Base-by-base conservation (phyloP, 1,140 invertebrate species). In the Asobara japonica region DNA sequence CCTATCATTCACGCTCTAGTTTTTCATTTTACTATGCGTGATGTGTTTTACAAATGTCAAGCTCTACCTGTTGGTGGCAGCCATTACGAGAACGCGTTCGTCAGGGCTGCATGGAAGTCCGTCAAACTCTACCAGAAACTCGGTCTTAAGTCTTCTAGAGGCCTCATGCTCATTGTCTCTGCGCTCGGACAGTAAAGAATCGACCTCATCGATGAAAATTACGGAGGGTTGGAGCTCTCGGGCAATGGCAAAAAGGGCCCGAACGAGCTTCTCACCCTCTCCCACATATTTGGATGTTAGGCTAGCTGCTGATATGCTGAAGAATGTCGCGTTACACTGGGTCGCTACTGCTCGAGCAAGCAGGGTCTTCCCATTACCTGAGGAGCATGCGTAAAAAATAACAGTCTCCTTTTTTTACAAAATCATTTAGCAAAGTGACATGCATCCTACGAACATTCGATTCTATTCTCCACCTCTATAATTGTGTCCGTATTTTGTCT, bases 281-380 rank as follows among this genome's bases (percentile, higher is more conserved):
- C 98, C 98, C 2, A 99, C 96, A 88, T 97, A 96, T 78, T 99
- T 99, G 64, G 97, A 98, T n/a, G 97, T 99, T n/a, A 99, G 87
- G 71, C 95, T 97, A 8, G 97, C 97, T 10, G 97, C 97, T 76
- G 96, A 97, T 80, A 99, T 98, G 60, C 95, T 97, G 84, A 99
- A 99, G 87, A 99, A 99, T 0, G 97, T 99, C 3, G 97, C 96
- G 41, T 91, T 92, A 79, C 93, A 94, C 84, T 99, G 95, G 13
- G 94, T 96, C 1, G 97, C 97, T 16, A 98, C 96, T 65, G 96
- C 94, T 38, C 94, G 91, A 0, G 94, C 94, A 65, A 99, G 89
- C 70, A 99, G 86, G 0, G 97, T 98, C 87, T 99, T 99, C 80
- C 91, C 96, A 82, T 96, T 96, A 29, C 96, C 96, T n/a, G n/a